Evolutionary conservation across 2,797 vertebrate genomes (phyloP), one percentile per base, ranked within the genome.

Genomic region (Anolis apletophallus): DNA sequence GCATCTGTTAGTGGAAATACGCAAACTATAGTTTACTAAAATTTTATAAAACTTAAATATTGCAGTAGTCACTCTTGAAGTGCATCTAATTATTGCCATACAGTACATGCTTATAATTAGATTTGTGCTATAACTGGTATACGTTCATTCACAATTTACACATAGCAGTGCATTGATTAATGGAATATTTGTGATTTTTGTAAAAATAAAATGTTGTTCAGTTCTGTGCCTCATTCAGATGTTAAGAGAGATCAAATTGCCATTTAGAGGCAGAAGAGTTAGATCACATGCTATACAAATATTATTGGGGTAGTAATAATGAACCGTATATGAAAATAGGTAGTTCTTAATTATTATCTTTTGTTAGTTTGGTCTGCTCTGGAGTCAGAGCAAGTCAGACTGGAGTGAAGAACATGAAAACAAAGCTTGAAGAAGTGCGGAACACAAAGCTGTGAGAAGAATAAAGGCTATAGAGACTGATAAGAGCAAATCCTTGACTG

Each of bases 361-460:
- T 97, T 94, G 92, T 95, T 96, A 96, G 94, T 97, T 97, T 97
- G 96, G 95, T 96, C 96, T 97, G 96, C 96, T 97, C 96, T 97
- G 96, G 97, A 96, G 84, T 94, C 93, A 96, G 96, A 97, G 95
- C 95, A 92, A 96, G 93, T 95, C 95, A 96, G 91, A 94, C 95
- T 96, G 94, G 96, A 97, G 95, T 93, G 94, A 97, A 97, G 94
- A 97, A 94, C 95, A 94, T 94, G 95, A 95, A 94, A 96, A 88
- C 94, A 93, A 86, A 90, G 78, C 90, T 29, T 93, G 92, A 96
- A 95, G 94, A 96, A 89, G 54, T 91, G 21, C 85, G 93, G 92
- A 94, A 92, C 83, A 86, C 90, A 93, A 92, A 88, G 87, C 89
- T 88, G 69, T 86, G 59, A 93, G 92, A 95, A 94, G 94, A 93